Base-by-base conservation (phyloP, 2,888 invertebrate genomes). In the Phyllotreta striolata region DNA sequence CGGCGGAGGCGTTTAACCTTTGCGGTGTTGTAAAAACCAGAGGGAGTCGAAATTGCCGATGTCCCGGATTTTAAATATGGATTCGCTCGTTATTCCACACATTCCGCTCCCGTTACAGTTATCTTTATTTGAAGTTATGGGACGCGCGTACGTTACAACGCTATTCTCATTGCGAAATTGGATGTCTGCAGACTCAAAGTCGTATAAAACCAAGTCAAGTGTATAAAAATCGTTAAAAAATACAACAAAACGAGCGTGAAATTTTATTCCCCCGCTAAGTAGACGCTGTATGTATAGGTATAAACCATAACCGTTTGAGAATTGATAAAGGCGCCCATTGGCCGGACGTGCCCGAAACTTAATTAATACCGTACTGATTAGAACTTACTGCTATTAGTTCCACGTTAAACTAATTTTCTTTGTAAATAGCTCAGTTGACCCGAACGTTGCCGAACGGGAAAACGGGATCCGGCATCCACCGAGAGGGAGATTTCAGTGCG, bases 341-440 rank as follows among this genome's bases (percentile, higher is more conserved):
- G 34, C 34, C 46, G 35, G 44, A 51, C 55, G 56, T 58, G 64
- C 62, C 61, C 58, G 56, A 47, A 61, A 65, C 57, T 65, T 49
- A 67, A 67, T 67, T 63, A 65, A 65, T 67, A 63, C 65, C 55
- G 57, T 52, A 67, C 63, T 58, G 63, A 63, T 63, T 63, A 55
- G 65, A 55, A 65, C 57, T 61, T 52, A 55, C 64, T 63, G 67
- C 64, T 63, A 67, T 67, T 67, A 67, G 64, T 65, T 67, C 54
- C 65, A 65, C 65, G 65, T 67, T 63, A 65, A 67, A 67, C 67
- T 65, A 67, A 67, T 67, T 67, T 63, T 63, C 63, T 64, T 51
- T 54, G 63, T 63, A 65, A 67, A 65, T 67, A 67, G 65, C 61
- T 65, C 59, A 64, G 52, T 62, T 67, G 67, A 67, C 67, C 67